Conservation (phyloP, 1,140 invertebrate species). For the Colletes latitarsis region DNA sequence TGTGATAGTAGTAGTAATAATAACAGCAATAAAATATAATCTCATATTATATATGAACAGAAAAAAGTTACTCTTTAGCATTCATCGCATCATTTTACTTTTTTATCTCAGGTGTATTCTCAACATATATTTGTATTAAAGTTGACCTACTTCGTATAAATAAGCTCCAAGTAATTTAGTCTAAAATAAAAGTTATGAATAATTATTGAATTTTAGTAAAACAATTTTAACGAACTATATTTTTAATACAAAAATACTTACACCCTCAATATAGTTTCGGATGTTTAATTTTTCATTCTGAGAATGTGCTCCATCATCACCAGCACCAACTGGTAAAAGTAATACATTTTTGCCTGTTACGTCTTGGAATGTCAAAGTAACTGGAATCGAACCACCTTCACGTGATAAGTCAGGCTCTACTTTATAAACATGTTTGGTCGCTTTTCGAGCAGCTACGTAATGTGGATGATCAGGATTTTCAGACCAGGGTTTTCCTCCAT, state of each 20-base stretch:
- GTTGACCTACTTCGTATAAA: constrained; percentile 88
- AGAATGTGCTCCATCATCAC: constrained; percentile 98
- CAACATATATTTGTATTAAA: constrained; percentile 67
- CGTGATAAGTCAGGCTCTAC: constrained; percentile 96
- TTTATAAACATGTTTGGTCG: constrained; percentile 94
- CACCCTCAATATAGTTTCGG: constrained; percentile 96
- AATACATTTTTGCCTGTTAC: constrained; percentile 96
- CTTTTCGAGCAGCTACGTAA: constrained; percentile 93
- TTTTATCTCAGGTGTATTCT: constrained; percentile 4
- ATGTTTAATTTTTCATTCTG: constrained; percentile 98
- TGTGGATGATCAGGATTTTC: constrained; percentile 95
- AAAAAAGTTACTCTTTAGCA: background rate
- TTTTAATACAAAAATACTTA: constrained; percentile 81
- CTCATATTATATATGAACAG: background rate
- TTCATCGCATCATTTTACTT: too few species aligned
- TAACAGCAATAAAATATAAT: background rate
- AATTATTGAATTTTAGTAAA: constrained; percentile 6
- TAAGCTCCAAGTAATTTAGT: constrained; percentile 94
- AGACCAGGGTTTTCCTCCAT: constrained; percentile 95
- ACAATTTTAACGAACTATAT: constrained; percentile 9
- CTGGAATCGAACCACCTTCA: constrained; percentile 97
- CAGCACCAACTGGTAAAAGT: constrained; percentile 93
- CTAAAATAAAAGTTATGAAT: constrained; percentile 82
- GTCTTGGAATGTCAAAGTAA: constrained; percentile 95
- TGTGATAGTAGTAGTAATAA: background rate